phyloP scores from a whole-genome alignment of 2,888 invertebrate genomes.

The Lepidochrysops patricia region DNA sequence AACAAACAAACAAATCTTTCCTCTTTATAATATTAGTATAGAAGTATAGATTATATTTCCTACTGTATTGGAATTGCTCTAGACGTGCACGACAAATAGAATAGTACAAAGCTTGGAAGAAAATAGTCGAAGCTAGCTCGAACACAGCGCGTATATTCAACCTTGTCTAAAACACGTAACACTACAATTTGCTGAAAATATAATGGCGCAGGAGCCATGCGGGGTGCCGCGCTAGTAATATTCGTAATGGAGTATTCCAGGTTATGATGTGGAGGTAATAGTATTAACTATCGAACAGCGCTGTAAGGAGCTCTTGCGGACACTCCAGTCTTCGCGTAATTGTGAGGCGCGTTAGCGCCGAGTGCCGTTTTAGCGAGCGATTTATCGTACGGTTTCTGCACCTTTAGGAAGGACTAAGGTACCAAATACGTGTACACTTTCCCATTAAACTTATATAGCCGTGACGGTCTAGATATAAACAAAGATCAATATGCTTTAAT shows the following conservation, averaged over 20 bases:
- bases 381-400: not conserved
- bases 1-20: no score
- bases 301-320: conserved; percentile 6
- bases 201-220: not conserved
- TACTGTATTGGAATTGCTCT: no score
- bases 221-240: not conserved
- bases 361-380: not conserved
- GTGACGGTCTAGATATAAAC: no score
- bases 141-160: not conserved
- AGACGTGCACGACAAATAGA: no score
- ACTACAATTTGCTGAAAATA: not conserved
- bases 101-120: not conserved
- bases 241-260: not conserved
- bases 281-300: conserved; percentile 7
- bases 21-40: no score
- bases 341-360: not conserved
- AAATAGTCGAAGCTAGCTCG: not conserved
- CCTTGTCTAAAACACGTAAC: not conserved
- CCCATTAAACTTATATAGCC: no score
- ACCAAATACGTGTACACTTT: no score
- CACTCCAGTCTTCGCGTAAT: conserved; percentile 7
- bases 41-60: no score
- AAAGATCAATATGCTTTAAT: no score
- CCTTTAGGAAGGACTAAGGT: no score
- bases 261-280: conserved; percentile 5